Percentiles rank a stretch among this genome's conserved stretches.
phyloP scores from a whole-genome alignment of 2,888 invertebrate species.

The Tenthredo mesomela region DNA sequence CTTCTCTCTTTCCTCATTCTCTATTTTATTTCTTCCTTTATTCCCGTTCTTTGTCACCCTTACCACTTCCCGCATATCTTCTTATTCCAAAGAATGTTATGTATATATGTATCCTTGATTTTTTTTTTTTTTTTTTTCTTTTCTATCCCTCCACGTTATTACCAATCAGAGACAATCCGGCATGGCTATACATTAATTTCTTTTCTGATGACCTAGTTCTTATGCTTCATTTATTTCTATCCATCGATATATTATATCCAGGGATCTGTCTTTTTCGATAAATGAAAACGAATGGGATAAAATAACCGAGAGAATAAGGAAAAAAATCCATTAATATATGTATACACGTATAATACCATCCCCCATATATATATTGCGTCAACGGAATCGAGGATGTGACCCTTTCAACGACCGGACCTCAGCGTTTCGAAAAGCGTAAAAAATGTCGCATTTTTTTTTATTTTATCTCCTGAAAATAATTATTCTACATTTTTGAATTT shows the following conservation, averaged over 20 bases:
- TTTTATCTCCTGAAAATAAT: too few relatives aligned
- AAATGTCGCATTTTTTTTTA: background rate
- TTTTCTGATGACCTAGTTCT: conserved; percentile 58
- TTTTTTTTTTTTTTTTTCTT: too few relatives aligned
- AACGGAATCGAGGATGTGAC: background rate
- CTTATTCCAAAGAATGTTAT: conserved; percentile 12
- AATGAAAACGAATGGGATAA: conserved; percentile 34
- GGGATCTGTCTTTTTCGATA: conserved; percentile 3
- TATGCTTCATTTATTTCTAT: conserved; percentile 56
- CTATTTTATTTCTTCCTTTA: background rate
- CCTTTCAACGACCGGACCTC: background rate
- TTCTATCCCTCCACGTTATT: background rate
- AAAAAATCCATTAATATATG: background rate
- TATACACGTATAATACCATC: conserved; percentile 12
- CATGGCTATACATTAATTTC: conserved; percentile 61
- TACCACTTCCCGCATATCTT: conserved; percentile 47
- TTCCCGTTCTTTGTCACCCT: background rate
- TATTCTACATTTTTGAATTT: background rate
- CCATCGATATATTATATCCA: background rate
- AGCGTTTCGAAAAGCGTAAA: background rate
- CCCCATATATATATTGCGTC: conserved; percentile 19
- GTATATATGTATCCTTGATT: background rate
- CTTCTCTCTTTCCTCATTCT: background rate
- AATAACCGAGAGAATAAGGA: background rate
- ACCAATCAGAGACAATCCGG: background rate